Percentiles rank a stretch among this genome's conserved stretches.
Evolutionary conservation across 2,888 invertebrate genomes (phyloP).

Genomic region (Archaeoteleia sp.): DNA sequence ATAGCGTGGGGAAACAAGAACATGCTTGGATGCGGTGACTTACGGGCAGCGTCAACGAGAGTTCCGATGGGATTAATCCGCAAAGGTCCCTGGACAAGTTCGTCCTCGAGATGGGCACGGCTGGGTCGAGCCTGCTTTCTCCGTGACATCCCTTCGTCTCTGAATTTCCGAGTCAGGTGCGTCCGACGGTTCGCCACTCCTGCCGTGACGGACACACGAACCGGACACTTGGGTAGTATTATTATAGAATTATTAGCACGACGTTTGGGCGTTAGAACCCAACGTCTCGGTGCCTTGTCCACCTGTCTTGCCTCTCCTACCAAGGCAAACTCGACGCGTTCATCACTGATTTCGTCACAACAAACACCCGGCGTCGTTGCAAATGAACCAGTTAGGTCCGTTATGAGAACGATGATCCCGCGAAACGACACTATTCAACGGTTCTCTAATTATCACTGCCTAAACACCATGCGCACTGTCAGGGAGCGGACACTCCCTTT

Average conservation of each 20-base stretch:
- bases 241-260: too few species aligned
- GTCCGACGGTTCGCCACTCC: slow-evolving; percentile 51
- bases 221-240: background rate
- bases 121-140: slow-evolving; percentile 74
- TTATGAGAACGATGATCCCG: too few species aligned
- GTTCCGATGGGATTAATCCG: slow-evolving; percentile 66
- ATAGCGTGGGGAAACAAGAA: too few species aligned
- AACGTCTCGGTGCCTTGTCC: too few species aligned
- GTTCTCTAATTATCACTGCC: slow-evolving; percentile 12
- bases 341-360: too few species aligned
- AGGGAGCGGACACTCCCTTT: slow-evolving; percentile 61
- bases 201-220: slow-evolving; percentile 35
- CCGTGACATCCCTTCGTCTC: slow-evolving; percentile 72
- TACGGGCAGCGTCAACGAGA: slow-evolving; percentile 66
- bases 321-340: too few species aligned
- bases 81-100: slow-evolving; percentile 69
- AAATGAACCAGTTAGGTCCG: too few species aligned
- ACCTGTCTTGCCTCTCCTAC: too few species aligned
- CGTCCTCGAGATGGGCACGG: slow-evolving; percentile 74
- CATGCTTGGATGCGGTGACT: slow-evolving; percentile 52
- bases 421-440: background rate
- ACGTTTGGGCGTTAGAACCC: too few species aligned
- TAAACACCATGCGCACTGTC: slow-evolving; percentile 58
- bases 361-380: too few species aligned
- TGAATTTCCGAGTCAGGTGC: slow-evolving; percentile 37